phyloP scores from a whole-genome alignment of 2,888 invertebrate species.

The Epirrhoe tristata region DNA sequence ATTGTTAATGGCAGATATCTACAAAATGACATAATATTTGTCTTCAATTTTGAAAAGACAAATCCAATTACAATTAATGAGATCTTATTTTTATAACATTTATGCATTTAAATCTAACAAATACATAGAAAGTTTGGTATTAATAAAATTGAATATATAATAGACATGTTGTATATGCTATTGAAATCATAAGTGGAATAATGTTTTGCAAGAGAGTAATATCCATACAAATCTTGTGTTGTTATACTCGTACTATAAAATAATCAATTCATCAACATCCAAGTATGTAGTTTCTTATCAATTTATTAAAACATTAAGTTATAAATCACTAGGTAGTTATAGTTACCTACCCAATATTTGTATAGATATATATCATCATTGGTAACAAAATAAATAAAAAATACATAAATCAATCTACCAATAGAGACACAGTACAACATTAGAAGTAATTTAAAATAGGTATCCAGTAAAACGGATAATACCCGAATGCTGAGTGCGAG shows the following conservation, averaged over 20 bases:
- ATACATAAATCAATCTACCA: not conserved
- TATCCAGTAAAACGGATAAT: not conserved
- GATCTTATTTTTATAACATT: conserved; percentile 41
- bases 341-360: no score
- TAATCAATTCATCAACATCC: not conserved
- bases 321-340: no score
- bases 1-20: conserved; percentile 7
- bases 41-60: conserved; percentile 8
- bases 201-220: not conserved
- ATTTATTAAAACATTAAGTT: no score
- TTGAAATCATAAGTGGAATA: not conserved
- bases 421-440: not conserved
- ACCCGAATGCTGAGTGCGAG: not conserved
- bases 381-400: not conserved
- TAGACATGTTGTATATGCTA: not conserved
- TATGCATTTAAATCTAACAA: conserved; percentile 8
- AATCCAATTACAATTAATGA: conserved; percentile 43
- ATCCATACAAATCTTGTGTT: not conserved
- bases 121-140: conserved; percentile 4
- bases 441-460: not conserved
- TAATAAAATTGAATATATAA: conserved; percentile 6
- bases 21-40: not conserved
- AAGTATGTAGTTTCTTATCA: not conserved
- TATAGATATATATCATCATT: no score
- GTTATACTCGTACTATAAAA: not conserved